A percentile compares a stretch with the other conserved stretches of the same genome.
These are phyloP conservation scores for Platyscapa corneri DNA, from an alignment of 1,140 invertebrate genomes.

Conservation along the genomic window DNA sequence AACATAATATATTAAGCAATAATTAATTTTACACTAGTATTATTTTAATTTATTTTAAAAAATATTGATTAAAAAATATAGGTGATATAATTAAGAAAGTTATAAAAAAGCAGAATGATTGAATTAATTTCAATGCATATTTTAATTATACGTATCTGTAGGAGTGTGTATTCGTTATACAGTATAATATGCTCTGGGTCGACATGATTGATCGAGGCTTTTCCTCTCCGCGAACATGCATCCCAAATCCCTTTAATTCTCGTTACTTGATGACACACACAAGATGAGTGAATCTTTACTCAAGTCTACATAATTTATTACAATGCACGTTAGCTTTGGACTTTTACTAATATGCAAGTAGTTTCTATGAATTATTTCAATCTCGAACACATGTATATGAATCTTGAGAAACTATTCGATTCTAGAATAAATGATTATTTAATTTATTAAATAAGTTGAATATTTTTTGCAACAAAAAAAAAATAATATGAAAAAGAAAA, in stretches of 20 bases:
- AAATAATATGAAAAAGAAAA: too few species aligned
- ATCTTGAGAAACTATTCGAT: not conserved
- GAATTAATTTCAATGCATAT: not conserved
- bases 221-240: not conserved
- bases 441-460: too few species aligned
- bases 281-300: not conserved
- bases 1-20: too few species aligned
- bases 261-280: not conserved
- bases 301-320: not conserved
- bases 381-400: not conserved
- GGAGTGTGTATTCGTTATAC: not conserved
- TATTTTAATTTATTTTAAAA: too few species aligned
- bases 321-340: too few species aligned
- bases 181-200: not conserved
- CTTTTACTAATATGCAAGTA: too few species aligned
- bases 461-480: too few species aligned
- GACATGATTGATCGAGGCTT: not conserved
- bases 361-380: too few species aligned
- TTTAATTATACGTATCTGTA: constrained; percentile 9
- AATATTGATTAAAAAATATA: too few species aligned
- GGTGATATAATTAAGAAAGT: not conserved
- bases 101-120: not conserved
- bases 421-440: too few species aligned
- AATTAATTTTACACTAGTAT: too few species aligned
- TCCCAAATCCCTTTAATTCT: not conserved